Base-by-base conservation (phyloP, 1,140 invertebrate genomes). In the Drosophila lini region DNA sequence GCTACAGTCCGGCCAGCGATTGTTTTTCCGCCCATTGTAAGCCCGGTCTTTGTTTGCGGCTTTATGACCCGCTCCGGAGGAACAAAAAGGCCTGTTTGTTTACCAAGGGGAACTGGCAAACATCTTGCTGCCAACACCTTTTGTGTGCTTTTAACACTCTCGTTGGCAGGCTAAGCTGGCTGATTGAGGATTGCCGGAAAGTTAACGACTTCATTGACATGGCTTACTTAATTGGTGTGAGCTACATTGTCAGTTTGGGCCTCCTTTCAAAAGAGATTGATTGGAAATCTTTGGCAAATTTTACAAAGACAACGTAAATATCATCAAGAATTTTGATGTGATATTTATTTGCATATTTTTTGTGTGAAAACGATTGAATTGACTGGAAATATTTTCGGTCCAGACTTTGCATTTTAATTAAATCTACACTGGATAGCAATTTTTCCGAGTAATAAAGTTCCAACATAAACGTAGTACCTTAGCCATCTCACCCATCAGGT, bases 51-150 rank as follows among this genome's bases (percentile, higher is more conserved):
- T 71, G 68, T 71, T 47, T 45, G 65, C 13, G 67, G 38, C 64
- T 70, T 57, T 69, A 57, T 45, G 67, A 34, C 25, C 16, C 34
- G 41, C 11, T 69, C 28, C 64, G 52, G 34, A 22, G 34, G 42
- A 56, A 56, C 48, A 70, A 45, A 56, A 47, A 55, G 41, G 64
- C 32, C 47, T 65, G 28, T 25, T 67, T 65, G 61, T 41, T 67
- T 42, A 32, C 31, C 11, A n/a, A 28, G 34, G 22, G 22, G 16
- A 34, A 22, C 50, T 36, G 28, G 25, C 42, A 59, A 65, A 61
- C 80, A 69, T 70, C 59, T 69, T 53, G 25, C 38, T 50, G 58
- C 34, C 16, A 65, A 67, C 73, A 74, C 58, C 74, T 81, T 75
- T 81, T 81, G 73, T 78, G 59, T 44, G 31, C 47, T 28, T 15